Conservation (phyloP, 2,797 vertebrate genomes). For the Labroides dimidiatus region DNA sequence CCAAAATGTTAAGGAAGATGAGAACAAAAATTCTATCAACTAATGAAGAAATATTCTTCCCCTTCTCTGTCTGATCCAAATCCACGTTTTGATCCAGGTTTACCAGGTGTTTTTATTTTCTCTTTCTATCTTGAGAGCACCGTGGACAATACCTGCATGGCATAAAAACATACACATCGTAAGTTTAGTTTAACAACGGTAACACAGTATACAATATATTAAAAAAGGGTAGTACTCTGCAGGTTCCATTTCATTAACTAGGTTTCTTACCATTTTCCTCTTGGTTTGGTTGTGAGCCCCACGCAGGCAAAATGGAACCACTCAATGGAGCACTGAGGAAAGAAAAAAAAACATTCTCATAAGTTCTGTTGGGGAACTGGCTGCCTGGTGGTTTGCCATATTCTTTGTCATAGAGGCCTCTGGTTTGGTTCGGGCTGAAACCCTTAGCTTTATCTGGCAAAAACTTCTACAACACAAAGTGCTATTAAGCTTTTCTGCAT, state of each 20-base stretch:
- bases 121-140: slow-evolving; percentile 85
- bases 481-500: too few species aligned
- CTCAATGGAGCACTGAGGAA: slow-evolving; percentile 94
- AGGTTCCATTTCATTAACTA: slow-evolving; percentile 5
- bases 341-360: not conserved
- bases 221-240: not conserved
- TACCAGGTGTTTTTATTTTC: slow-evolving; percentile 72
- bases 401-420: too few species aligned
- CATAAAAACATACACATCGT: slow-evolving; percentile 8
- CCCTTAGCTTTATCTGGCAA: too few species aligned
- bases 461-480: too few species aligned
- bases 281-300: slow-evolving; percentile 96
- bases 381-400: too few species aligned
- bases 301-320: slow-evolving; percentile 99
- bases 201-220: not conserved
- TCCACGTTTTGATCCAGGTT: slow-evolving; percentile 55
- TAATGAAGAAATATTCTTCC: slow-evolving; percentile 73
- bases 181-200: not conserved
- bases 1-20: slow-evolving; percentile 78
- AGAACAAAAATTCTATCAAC: slow-evolving; percentile 71
- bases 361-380: not conserved
- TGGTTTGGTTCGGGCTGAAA: too few species aligned
- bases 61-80: slow-evolving; percentile 52
- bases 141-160: slow-evolving; percentile 83
- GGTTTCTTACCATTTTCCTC: slow-evolving; percentile 95